Evolutionary conservation across 2,797 vertebrate species (phyloP).

Genomic region (Molossus molossus): DNA sequence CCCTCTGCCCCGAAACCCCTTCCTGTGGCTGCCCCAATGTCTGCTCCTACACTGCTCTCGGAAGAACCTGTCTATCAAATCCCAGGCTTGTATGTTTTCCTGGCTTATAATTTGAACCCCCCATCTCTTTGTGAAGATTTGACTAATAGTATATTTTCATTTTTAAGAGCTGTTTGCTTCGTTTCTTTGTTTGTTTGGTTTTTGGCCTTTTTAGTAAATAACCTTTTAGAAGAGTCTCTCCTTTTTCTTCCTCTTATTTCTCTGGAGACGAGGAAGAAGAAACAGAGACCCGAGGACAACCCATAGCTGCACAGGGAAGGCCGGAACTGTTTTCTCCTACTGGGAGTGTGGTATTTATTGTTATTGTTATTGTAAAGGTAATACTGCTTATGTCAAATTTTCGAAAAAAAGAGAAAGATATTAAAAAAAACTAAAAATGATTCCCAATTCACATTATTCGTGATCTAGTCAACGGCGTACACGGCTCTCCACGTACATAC

Average conservation of each 20-base stretch:
- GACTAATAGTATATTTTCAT: conserved; percentile 32
- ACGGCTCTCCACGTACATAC: conserved; percentile 2
- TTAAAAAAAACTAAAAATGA: conserved; percentile 56
- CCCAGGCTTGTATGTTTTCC: background rate
- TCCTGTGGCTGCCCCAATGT: background rate
- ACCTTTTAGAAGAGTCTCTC: conserved; percentile 16
- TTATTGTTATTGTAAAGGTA: conserved; percentile 13
- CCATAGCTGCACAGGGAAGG: background rate
- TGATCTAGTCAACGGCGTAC: conserved; percentile 4
- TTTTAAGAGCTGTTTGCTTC: background rate
- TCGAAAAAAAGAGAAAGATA: background rate
- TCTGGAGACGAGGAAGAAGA: conserved; percentile 5
- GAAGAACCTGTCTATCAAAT: background rate
- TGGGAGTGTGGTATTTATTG: background rate
- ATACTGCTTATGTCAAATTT: background rate
- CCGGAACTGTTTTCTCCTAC: background rate
- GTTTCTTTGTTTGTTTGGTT: background rate
- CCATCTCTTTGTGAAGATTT: conserved; percentile 34
- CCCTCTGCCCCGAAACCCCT: background rate
- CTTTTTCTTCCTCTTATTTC: conserved; percentile 15
- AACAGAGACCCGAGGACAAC: background rate
- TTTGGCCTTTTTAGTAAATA: conserved; percentile 41
- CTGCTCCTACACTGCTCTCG: background rate
- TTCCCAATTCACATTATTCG: conserved; percentile 7
- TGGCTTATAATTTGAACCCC: background rate